Conservation (phyloP, 2,113 vertebrate genomes). For the Thamnaconus septentrionalis region DNA sequence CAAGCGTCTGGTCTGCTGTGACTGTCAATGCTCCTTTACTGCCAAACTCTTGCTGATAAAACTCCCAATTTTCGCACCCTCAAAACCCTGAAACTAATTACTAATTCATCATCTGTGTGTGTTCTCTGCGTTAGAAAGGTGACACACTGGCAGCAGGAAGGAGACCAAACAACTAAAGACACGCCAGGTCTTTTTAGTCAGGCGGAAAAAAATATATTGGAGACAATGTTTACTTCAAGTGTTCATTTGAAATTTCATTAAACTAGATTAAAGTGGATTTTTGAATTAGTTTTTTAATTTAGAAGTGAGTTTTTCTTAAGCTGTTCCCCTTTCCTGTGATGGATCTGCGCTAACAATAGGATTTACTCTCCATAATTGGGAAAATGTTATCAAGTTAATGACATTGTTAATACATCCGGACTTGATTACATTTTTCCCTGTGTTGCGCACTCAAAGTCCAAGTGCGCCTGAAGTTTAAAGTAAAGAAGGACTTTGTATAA, state of each 20-base stretch:
- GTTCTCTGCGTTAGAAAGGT: constrained; percentile 10
- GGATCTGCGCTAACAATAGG: constrained; percentile 60
- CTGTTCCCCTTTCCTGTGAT: constrained; percentile 37
- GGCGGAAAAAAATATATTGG: neutral
- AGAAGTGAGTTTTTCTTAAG: constrained; percentile 37
- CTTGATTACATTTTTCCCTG: constrained; percentile 14
- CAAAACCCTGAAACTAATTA: constrained; percentile 38
- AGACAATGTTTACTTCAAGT: neutral
- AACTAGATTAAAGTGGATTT: constrained; percentile 59
- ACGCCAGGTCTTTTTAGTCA: neutral
- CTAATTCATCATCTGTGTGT: constrained; percentile 21
- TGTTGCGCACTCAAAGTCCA: constrained; percentile 29
- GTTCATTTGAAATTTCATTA: constrained; percentile 50
- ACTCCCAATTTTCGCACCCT: neutral
- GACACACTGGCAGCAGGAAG: neutral
- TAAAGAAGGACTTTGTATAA: constrained; percentile 2
- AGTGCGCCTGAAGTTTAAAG: constrained; percentile 19
- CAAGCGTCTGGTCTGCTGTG: no score
- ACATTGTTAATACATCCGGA: constrained; percentile 47
- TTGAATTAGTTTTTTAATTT: constrained; percentile 43
- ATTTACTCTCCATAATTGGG: constrained; percentile 62
- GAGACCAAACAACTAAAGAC: neutral
- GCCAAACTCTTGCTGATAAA: constrained; percentile 25
- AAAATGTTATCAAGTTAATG: constrained; percentile 68
- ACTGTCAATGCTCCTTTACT: neutral